These are phyloP conservation scores for Hyperoplus lanceolatus DNA, from an alignment of 2,797 vertebrate species.

Conservation along the genomic window DNA sequence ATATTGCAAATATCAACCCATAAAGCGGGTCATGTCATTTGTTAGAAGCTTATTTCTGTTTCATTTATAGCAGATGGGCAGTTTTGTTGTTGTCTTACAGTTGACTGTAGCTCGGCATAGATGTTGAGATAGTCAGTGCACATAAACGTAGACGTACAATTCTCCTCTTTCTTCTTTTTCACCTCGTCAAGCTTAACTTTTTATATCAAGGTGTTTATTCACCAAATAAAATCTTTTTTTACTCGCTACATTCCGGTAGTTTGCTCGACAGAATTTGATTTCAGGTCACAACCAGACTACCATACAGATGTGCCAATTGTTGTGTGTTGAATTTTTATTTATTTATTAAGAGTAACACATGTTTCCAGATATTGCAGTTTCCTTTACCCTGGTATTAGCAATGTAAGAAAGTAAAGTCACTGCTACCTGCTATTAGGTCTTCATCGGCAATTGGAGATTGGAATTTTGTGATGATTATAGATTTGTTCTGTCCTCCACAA, in stretches of 20 bases:
- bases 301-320: no score
- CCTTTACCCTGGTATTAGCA: neutral
- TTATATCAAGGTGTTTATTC: neutral
- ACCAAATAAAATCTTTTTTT: neutral
- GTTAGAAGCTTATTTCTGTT: neutral
- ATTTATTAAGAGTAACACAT: no score
- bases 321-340: no score
- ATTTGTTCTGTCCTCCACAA: neutral
- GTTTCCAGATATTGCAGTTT: neutral
- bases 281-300: neutral
- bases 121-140: neutral
- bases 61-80: neutral
- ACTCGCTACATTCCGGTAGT: neutral
- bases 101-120: neutral
- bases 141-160: neutral
- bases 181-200: neutral
- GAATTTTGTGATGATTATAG: neutral
- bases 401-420: neutral
- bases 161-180: neutral
- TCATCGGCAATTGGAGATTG: neutral
- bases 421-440: no score
- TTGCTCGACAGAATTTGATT: neutral
- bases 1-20: conserved; percentile 20
- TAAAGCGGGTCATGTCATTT: neutral
- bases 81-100: neutral